Base-by-base conservation (phyloP, 2,797 vertebrate species). In the Poecilia picta region DNA sequence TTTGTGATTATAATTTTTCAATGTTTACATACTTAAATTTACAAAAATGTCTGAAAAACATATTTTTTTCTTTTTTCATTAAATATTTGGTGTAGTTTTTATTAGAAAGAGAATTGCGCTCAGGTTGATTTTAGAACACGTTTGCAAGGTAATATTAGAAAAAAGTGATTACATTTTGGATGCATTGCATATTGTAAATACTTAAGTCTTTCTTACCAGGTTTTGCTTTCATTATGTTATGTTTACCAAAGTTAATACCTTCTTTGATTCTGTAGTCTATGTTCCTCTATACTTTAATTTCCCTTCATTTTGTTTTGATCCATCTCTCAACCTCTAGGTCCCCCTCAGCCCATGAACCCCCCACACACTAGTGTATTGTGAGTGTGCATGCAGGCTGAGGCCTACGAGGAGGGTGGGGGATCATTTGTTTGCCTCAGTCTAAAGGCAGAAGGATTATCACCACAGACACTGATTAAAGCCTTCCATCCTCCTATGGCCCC, bases 391-490 rank as follows among this genome's bases (percentile, higher is more conserved):
- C 80, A 79, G 33, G 75, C 83, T 85, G 87, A 86, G 84, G 85
- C 86, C 89, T 78, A 81, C 76, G 82, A 87, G 87, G 85, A 87
- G 91, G 87, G 86, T 91, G 83, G 91, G 89, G 92, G 91, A 92
- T 94, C 92, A 87, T 88, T 85, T 92, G 92, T 93, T 93, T 81
- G 79, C 90, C 89, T 81, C 89, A 92, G 95, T 90, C 96, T 96
- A 95, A 95, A 95, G 92, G 93, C 90, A 91, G 85, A 92, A 88
- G 95, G 95, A 95, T 96, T 96, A 96, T 85, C 74, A 88, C 89
- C 92, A 90, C 95, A 96, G 95, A 95, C 94, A 95, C 95, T 96
- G 96, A 96, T 96, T 96, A 96, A 96, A 96, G 93, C 95, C 91
- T 95, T 96, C 95, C 95, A 96, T 92, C 91, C 93, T 96, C 93